Evolutionary conservation across 2,888 invertebrate species (phyloP).

Genomic region (Rhimphoctona megacephalus): DNA sequence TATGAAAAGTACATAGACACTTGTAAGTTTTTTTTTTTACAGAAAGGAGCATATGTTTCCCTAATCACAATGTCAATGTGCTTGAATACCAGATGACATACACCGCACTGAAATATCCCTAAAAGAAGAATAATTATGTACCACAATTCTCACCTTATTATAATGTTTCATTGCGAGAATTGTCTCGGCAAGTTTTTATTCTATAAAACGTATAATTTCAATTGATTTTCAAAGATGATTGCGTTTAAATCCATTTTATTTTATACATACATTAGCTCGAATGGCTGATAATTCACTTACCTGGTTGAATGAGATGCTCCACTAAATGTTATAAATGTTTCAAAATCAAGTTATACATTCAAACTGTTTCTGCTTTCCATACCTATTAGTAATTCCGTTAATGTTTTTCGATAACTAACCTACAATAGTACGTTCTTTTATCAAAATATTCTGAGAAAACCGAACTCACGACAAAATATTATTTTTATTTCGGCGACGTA

Average conservation of each 20-base stretch:
- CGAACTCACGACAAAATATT: too few relatives aligned
- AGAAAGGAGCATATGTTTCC: background rate
- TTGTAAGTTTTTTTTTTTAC: background rate
- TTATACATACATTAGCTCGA: background rate
- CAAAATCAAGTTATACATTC: background rate
- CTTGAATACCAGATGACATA: background rate
- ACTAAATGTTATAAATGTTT: background rate
- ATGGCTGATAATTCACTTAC: background rate
- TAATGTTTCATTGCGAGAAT: background rate
- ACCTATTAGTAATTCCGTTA: background rate
- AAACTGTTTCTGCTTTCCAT: background rate
- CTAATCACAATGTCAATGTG: background rate
- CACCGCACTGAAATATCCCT: background rate
- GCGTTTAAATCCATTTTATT: too few relatives aligned
- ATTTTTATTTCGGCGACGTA: too few relatives aligned
- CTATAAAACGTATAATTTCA: background rate
- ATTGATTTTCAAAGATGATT: too few relatives aligned
- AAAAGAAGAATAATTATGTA: background rate
- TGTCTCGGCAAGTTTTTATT: background rate
- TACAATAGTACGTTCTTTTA: too few relatives aligned
- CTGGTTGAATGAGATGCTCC: background rate
- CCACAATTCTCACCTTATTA: too few relatives aligned
- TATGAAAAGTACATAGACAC: too few relatives aligned
- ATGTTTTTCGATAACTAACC: background rate
- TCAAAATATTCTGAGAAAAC: too few relatives aligned